phyloP scores from a whole-genome alignment of 2,888 invertebrate species.

The Argynnis bischoffii region DNA sequence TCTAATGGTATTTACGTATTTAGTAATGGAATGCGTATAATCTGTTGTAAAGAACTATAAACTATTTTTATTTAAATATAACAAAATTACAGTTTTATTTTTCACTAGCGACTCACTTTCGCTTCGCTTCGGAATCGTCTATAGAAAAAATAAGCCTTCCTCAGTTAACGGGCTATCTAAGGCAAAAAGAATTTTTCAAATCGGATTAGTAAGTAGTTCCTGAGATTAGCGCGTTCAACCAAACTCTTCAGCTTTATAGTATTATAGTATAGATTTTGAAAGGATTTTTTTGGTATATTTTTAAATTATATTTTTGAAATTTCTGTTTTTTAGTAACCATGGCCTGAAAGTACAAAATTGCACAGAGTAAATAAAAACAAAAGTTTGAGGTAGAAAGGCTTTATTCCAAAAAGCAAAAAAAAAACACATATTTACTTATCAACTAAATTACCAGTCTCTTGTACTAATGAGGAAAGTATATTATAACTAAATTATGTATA shows the following conservation, averaged over 20 bases:
- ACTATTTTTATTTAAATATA: not conserved
- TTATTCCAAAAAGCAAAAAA: not conserved
- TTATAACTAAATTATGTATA: no score
- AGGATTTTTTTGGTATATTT: not conserved
- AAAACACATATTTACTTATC: constrained; percentile 3
- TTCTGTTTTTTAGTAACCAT: not conserved
- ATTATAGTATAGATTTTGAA: not conserved
- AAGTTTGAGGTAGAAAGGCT: constrained; percentile 1
- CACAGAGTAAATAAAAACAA: not conserved
- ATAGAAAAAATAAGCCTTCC: no score
- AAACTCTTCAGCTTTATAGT: no score
- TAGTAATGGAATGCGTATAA: no score
- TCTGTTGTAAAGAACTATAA: not conserved
- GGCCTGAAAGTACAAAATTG: no score
- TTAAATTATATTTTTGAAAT: not conserved
- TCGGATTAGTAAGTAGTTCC: no score
- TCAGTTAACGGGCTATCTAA: no score
- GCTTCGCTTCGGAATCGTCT: no score
- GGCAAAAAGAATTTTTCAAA: no score
- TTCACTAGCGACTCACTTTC: not conserved
- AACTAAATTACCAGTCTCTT: not conserved
- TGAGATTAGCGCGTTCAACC: no score
- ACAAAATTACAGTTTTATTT: not conserved
- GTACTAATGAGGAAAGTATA: not conserved
- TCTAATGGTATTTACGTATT: no score